Percentiles rank a stretch among this genome's conserved stretches.
Evolutionary conservation across 2,113 vertebrate species (phyloP).

Genomic region (Piliocolobus tephrosceles): DNA sequence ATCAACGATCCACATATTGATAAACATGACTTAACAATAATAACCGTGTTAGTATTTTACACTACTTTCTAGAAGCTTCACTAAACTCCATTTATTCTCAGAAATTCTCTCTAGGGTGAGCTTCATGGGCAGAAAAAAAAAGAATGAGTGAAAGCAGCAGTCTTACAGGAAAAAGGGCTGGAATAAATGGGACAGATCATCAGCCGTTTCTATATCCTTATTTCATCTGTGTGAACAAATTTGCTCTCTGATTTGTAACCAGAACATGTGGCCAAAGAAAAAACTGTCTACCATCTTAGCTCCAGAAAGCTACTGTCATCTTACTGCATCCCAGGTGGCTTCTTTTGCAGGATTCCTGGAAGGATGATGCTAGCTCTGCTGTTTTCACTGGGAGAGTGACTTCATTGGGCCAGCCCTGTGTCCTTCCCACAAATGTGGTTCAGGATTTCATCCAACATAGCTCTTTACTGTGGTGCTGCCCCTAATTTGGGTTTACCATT

Average conservation of each 20-base stretch:
- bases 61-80: not conserved
- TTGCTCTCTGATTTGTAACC: not conserved
- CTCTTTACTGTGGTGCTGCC: rapidly evolving
- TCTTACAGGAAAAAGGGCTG: not conserved
- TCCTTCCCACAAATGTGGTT: not conserved
- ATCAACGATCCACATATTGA: not conserved
- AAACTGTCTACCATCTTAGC: too few species aligned
- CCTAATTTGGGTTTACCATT: not conserved
- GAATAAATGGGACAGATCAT: too few species aligned
- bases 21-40: not conserved
- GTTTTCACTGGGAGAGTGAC: not conserved
- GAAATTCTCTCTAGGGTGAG: not conserved
- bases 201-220: not conserved
- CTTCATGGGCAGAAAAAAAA: not conserved
- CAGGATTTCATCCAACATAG: not conserved
- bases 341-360: not conserved
- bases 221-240: not conserved
- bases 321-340: not conserved
- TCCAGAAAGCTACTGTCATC: not conserved
- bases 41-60: not conserved
- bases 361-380: not conserved
- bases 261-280: not conserved
- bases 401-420: too few species aligned
- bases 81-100: not conserved
- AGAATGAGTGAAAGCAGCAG: not conserved